Percentiles rank a stretch among this genome's conserved stretches.
Conservation (phyloP, 2,888 invertebrate species). For the Timandra comae region DNA sequence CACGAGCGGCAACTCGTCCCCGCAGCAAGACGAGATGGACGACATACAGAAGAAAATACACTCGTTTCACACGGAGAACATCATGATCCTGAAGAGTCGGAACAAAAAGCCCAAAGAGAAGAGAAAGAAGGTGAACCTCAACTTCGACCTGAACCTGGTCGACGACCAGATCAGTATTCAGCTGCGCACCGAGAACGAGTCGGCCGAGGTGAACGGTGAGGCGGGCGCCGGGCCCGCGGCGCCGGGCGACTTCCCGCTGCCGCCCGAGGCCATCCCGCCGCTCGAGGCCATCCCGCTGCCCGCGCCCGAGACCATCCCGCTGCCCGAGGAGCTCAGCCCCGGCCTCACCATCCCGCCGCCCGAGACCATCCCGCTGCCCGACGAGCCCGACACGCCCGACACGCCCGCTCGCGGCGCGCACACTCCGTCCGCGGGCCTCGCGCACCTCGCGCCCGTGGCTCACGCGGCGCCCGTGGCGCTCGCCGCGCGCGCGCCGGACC, state of each 20-base stretch:
- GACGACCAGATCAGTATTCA: conserved; percentile 72
- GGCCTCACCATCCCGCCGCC: conserved; percentile 43
- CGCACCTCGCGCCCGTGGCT: too few species aligned
- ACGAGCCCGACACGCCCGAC: conserved; percentile 47
- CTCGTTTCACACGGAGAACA: conserved; percentile 80
- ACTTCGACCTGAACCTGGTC: conserved; percentile 72
- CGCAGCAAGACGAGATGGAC: conserved; percentile 74
- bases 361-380: conserved; percentile 60
- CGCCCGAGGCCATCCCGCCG: conserved; percentile 59
- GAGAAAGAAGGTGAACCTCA: conserved; percentile 72
- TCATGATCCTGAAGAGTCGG: conserved; percentile 76
- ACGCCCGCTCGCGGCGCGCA: conserved; percentile 14
- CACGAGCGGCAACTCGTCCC: conserved; percentile 70
- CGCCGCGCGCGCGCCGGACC: not conserved
- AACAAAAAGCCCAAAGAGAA: conserved; percentile 77
- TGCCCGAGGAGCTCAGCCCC: conserved; percentile 55
- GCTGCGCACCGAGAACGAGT: conserved; percentile 55
- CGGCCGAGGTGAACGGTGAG: conserved; percentile 56
- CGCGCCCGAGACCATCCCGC: conserved; percentile 55
- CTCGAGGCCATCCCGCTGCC: conserved; percentile 67
- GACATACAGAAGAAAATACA: conserved; percentile 79
- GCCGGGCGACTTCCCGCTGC: conserved; percentile 45
- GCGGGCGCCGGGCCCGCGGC: conserved; percentile 54
- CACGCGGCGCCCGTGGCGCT: too few species aligned
- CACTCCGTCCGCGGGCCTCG: too few species aligned